phyloP scores from a whole-genome alignment of 1,140 invertebrate species.

The Drosophila punjabiensis region DNA sequence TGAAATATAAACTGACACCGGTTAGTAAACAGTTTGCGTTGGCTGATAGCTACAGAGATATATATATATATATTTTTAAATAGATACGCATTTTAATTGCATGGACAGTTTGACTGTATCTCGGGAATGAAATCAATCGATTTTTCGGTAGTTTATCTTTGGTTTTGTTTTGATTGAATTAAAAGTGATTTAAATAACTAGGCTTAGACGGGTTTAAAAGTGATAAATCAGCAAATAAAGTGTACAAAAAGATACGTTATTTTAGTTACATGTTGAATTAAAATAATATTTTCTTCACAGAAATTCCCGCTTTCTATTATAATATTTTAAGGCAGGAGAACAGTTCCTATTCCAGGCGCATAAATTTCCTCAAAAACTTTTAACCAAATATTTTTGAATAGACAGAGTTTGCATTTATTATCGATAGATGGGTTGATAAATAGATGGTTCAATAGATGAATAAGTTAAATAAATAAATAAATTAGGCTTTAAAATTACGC shows the following conservation, averaged over 20 bases:
- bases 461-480: constrained; percentile 80
- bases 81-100: background rate
- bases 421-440: constrained; percentile 42
- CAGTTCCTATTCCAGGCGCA: too few relatives aligned
- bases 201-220: background rate
- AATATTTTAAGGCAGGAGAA: background rate
- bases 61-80: background rate
- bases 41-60: background rate
- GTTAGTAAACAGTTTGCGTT: constrained; percentile 7
- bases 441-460: constrained; percentile 37
- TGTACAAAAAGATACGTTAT: background rate
- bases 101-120: constrained; percentile 2
- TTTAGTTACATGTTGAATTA: background rate
- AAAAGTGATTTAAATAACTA: background rate
- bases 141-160: constrained; percentile 8
- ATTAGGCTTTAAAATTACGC: constrained; percentile 67
- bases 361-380: background rate
- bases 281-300: background rate
- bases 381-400: constrained; percentile 12
- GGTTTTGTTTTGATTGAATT: background rate
- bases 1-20: constrained; percentile 19
- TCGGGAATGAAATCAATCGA: background rate
- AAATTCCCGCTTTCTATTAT: too few relatives aligned
- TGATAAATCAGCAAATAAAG: background rate
- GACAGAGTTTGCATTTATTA: constrained; percentile 52